Percentiles rank a stretch among this genome's conserved stretches.
phyloP scores from a whole-genome alignment of 1,140 invertebrate genomes.

The Lanistes nyassanus region DNA sequence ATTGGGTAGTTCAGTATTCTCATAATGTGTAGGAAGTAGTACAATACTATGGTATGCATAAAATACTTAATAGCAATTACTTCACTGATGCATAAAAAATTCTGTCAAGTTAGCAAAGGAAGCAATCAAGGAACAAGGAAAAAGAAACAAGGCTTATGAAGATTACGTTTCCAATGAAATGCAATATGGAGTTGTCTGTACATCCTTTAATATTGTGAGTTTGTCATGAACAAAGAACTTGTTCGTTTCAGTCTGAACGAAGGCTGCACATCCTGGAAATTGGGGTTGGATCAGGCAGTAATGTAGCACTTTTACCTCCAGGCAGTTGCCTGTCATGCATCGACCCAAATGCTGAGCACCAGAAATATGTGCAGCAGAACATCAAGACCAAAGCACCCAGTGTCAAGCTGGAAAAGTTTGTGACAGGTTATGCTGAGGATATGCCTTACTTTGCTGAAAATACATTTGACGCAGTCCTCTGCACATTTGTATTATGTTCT shows the following conservation, averaged over 20 bases:
- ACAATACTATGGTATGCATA: too few relatives aligned
- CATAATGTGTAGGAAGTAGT: too few relatives aligned
- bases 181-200: too few relatives aligned
- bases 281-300: constrained; percentile 50
- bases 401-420: constrained; percentile 24
- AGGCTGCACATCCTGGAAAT: constrained; percentile 52
- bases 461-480: constrained; percentile 61
- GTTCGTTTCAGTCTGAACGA: not conserved
- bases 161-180: too few relatives aligned
- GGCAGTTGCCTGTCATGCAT: constrained; percentile 37
- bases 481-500: constrained; percentile 59
- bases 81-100: too few relatives aligned
- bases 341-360: constrained; percentile 43
- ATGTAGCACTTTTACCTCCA: constrained; percentile 51
- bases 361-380: constrained; percentile 33
- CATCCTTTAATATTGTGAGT: not conserved
- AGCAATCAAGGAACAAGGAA: too few relatives aligned
- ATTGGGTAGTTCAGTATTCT: too few relatives aligned
- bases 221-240: not conserved
- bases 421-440: constrained; percentile 57
- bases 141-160: too few relatives aligned
- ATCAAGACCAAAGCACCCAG: constrained; percentile 1
- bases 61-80: too few relatives aligned
- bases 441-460: constrained; percentile 52
- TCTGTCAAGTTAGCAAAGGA: too few relatives aligned